Evolutionary conservation across 2,113 vertebrate species (phyloP).

Genomic region (Excalfactoria chinensis): DNA sequence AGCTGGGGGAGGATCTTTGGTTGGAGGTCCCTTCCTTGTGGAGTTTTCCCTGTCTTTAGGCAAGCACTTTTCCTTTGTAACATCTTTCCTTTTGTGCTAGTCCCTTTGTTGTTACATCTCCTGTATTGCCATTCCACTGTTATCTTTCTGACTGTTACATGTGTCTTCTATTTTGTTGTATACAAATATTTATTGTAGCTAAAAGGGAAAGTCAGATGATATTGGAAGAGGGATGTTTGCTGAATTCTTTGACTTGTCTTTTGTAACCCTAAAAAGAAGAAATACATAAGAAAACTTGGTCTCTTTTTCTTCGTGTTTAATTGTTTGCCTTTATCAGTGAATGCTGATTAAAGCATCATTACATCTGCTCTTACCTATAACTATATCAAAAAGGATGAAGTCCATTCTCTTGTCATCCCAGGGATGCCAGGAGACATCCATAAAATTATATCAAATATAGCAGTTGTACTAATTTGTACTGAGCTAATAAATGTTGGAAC

Average conservation of each 20-base stretch:
- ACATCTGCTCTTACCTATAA: neutral
- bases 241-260: neutral
- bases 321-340: neutral
- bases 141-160: neutral
- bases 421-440: neutral
- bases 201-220: neutral
- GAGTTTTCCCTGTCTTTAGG: too few species aligned
- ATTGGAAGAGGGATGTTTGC: neutral
- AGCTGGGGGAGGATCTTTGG: too few species aligned
- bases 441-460: neutral
- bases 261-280: neutral
- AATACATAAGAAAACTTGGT: neutral
- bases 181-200: neutral
- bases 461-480: neutral
- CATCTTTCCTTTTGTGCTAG: too few species aligned
- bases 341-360: neutral
- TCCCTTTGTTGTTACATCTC: too few species aligned
- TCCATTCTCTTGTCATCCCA: neutral
- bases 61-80: too few species aligned
- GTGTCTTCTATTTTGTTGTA: neutral
- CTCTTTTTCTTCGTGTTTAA: neutral
- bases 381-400: neutral
- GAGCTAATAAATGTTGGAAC: neutral
- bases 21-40: neutral
- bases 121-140: too few species aligned